These are phyloP conservation scores for Micrastur ruficollis DNA, from an alignment of 2,797 vertebrate genomes.

Conservation along the genomic window DNA sequence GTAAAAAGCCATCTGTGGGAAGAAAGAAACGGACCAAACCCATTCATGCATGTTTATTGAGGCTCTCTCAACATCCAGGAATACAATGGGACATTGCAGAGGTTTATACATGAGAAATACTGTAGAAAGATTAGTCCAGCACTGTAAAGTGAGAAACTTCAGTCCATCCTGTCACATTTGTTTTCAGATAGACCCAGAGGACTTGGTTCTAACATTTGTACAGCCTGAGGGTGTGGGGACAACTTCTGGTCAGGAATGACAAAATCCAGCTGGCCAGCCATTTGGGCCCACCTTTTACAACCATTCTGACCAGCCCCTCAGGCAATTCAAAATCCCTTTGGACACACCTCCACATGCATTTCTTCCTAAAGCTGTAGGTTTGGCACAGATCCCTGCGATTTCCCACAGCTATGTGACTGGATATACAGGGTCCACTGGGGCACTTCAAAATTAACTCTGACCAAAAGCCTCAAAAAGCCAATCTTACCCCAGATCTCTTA, in stretches of 20 bases:
- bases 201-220: neutral
- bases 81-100: neutral
- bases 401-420: neutral
- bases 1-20: neutral
- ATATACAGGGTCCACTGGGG: neutral
- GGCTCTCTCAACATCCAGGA: neutral
- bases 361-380: neutral
- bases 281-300: neutral
- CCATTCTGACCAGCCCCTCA: neutral
- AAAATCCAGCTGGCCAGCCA: neutral
- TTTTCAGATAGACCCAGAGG: neutral
- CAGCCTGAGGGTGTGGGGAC: neutral
- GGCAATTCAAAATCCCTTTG: neutral
- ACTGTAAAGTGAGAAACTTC: neutral
- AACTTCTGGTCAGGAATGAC: neutral
- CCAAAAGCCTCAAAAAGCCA: neutral
- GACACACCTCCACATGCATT: neutral
- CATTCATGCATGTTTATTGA: fast-evolving
- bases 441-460: neutral
- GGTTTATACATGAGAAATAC: neutral
- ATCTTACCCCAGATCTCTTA: neutral
- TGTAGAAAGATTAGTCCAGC: neutral
- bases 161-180: neutral
- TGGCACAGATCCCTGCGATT: neutral
- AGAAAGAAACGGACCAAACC: neutral